Evolutionary conservation across 2,113 vertebrate genomes (phyloP).

Genomic region (Irena cyanogastra): DNA sequence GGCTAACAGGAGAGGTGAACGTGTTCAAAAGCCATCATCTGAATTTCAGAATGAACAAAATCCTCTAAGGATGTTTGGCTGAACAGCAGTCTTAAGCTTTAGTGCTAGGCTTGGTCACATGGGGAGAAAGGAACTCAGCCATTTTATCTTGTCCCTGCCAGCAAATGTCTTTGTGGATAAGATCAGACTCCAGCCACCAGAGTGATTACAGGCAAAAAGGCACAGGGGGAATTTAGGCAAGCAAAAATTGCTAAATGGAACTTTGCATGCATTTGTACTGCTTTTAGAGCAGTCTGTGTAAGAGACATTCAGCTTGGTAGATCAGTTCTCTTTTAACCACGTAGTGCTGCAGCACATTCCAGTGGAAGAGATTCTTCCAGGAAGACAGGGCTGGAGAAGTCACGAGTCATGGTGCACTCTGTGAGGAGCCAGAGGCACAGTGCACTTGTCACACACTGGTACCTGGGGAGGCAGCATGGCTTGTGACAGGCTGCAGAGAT

Average conservation of each 20-base stretch:
- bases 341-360: not conserved
- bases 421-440: not conserved
- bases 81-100: not conserved
- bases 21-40: not conserved
- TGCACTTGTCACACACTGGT: not conserved
- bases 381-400: not conserved
- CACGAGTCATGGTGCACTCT: not conserved
- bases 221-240: not conserved
- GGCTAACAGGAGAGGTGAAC: not conserved
- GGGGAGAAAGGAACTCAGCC: not conserved
- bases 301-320: not conserved
- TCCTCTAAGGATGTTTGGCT: not conserved
- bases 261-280: not conserved
- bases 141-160: slow-evolving; percentile 14
- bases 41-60: not conserved
- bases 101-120: not conserved
- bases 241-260: slow-evolving; percentile 9
- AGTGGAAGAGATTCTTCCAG: not conserved
- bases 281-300: not conserved
- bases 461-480: not conserved
- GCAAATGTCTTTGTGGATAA: slow-evolving; percentile 21
- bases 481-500: not conserved
- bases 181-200: not conserved
- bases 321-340: not conserved
- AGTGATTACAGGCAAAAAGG: not conserved